Evolutionary conservation across 2,113 vertebrate genomes (phyloP), one percentile per base, ranked within the genome.

Genomic region (Crotophaga sulcirostris): DNA sequence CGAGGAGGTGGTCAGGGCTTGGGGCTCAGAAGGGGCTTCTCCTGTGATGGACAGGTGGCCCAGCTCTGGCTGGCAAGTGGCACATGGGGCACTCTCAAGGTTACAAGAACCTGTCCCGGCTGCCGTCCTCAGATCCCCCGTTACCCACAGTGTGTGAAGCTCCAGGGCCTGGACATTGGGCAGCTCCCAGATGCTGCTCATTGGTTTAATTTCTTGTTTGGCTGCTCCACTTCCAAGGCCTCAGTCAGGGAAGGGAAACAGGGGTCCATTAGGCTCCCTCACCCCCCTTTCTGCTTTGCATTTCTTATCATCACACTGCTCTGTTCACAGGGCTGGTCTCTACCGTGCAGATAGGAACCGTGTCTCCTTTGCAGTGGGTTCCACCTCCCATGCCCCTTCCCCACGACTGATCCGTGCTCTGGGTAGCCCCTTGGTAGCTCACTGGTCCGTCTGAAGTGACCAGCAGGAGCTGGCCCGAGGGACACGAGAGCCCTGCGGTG

Each of bases 401-500:
- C 40, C 40, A 42, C 40, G 10, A 10, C 40, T 42, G 40, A 42
- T 10, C 40, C 13, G 10, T 42, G 40, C 40, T 42, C 40, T 13
- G 40, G 40, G 40, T 13, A 11, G 40, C 40, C n/a, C 26, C 68
- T n/a, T 63, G 42, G 7, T 64, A 16, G 13, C 73, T 58, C 69
- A 3, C 13, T 2, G 4, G 23, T 17, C 4, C 72, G 24, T 0
- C 67, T n/a, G 7, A 51, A 47, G 6, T 1, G 18, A 3, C 6
- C 6, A 33, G 6, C 36, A 10, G 25, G 51, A 52, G 34, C 10
- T 3, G 4, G 7, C 5, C 42, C 10, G 1, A 5, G n/a, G 56
- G 69, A 20, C 25, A 3, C 0, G 1, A 36, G 69, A 12, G 6
- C 18, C 20, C 91, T 1, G 7, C 0, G 2, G 79, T 3, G 36